Evolutionary conservation across 1,140 invertebrate species (phyloP).

Genomic region (Daktulosphaira vitifoliae): DNA sequence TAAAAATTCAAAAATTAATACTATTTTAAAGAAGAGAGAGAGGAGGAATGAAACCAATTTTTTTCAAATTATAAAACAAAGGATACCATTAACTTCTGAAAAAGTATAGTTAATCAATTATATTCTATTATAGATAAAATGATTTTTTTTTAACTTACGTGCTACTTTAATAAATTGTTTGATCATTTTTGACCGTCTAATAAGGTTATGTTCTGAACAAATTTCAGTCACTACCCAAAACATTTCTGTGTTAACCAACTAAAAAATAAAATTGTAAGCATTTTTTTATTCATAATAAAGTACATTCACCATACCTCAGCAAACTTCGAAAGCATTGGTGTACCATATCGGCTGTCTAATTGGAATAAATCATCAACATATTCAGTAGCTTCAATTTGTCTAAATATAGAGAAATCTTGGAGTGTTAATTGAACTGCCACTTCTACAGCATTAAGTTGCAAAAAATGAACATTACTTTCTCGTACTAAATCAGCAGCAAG

Average conservation of each 20-base stretch:
- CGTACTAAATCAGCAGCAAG: conserved; percentile 86
- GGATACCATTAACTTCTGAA: too few species aligned
- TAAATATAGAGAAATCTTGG: conserved; percentile 91
- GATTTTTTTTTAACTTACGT: too few species aligned
- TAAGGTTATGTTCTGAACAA: conserved; percentile 83
- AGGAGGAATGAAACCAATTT: too few species aligned
- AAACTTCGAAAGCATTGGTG: conserved; percentile 86
- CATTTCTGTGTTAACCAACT: conserved; percentile 96
- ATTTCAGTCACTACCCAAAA: conserved; percentile 99
- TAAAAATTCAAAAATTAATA: too few species aligned
- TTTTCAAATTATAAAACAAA: too few species aligned
- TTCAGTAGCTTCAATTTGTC: conserved; percentile 95
- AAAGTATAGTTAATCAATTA: too few species aligned
- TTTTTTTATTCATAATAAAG: neutral
- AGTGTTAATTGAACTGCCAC: conserved; percentile 90
- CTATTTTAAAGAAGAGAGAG: too few species aligned
- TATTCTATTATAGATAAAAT: too few species aligned
- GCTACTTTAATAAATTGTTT: conserved; percentile 98
- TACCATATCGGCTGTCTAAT: conserved; percentile 80
- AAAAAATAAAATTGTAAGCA: conserved; percentile 15
- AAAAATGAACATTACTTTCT: conserved; percentile 85
- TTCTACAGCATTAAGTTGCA: conserved; percentile 92
- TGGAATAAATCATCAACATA: conserved; percentile 96
- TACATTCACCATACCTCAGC: conserved; percentile 52
- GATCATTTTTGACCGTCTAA: conserved; percentile 89